A percentile compares a stretch with the other conserved stretches of the same genome.
phyloP scores from a whole-genome alignment of 37 sponge, comb jelly and placozoan species.

The Halisarca cf. caerulea region DNA sequence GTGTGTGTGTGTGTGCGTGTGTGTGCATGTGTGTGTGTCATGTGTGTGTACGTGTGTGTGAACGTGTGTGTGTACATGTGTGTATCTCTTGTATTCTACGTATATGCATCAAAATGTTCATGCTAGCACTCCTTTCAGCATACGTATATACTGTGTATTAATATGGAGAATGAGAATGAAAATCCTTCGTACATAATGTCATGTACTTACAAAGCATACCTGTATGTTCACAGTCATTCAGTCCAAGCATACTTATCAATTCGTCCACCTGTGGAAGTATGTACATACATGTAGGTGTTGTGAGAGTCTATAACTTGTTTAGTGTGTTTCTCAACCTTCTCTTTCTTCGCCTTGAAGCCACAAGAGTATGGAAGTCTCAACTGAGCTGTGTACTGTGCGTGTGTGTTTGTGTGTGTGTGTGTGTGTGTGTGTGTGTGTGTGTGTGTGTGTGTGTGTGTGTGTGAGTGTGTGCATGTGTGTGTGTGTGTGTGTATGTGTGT shows the following conservation, averaged over 20 bases:
- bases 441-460: not conserved
- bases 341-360: not conserved
- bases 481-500: not conserved
- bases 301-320: constrained; percentile 30
- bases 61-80: too few relatives aligned
- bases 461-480: not conserved
- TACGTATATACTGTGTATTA: too few relatives aligned
- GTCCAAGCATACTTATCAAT: constrained; percentile 45
- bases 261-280: constrained; percentile 39
- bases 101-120: too few relatives aligned
- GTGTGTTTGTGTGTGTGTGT: constrained; percentile 1
- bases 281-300: too few relatives aligned
- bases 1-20: too few relatives aligned
- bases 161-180: too few relatives aligned
- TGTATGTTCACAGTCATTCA: constrained; percentile 56
- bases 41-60: too few relatives aligned
- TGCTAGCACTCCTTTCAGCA: too few relatives aligned
- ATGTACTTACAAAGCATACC: constrained; percentile 20
- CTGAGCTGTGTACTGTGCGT: constrained; percentile 66
- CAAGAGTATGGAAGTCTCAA: constrained; percentile 47
- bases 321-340: constrained; percentile 33
- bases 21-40: too few relatives aligned
- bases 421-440: not conserved
- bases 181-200: not conserved
- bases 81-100: too few relatives aligned